Evolutionary conservation across 2,888 invertebrate species (phyloP).

Genomic region (Nezara viridula): DNA sequence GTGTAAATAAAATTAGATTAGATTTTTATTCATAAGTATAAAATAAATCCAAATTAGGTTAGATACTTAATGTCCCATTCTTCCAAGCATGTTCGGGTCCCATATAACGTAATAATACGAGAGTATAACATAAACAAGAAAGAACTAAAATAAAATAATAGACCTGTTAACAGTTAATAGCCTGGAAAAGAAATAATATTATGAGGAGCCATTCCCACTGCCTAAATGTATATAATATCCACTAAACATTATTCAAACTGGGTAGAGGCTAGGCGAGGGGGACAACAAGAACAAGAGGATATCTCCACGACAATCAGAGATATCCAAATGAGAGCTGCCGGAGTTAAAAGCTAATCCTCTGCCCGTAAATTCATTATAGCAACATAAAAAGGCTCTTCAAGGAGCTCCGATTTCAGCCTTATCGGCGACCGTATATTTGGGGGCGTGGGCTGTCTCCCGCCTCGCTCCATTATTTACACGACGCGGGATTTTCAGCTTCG

Average conservation of each 20-base stretch:
- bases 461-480: slow-evolving; percentile 40
- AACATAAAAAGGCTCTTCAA: slow-evolving; percentile 56
- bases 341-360: slow-evolving; percentile 39
- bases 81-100: neutral
- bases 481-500: slow-evolving; percentile 11
- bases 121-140: neutral
- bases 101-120: neutral
- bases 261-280: slow-evolving; percentile 8
- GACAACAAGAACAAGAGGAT: slow-evolving; percentile 22
- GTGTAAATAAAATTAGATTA: no score
- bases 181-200: slow-evolving; percentile 14
- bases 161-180: slow-evolving; percentile 25
- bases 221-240: slow-evolving; percentile 39
- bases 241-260: slow-evolving; percentile 40
- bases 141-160: neutral
- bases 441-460: slow-evolving; percentile 53
- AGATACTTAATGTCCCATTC: neutral
- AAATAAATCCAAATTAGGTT: neutral
- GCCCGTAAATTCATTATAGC: slow-evolving; percentile 55
- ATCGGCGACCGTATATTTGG: slow-evolving; percentile 55
- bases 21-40: neutral
- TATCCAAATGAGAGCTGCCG: slow-evolving; percentile 52
- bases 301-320: slow-evolving; percentile 34
- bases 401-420: slow-evolving; percentile 56
- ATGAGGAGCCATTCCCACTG: neutral